Conservation (phyloP, 2,888 invertebrate species). For the Chymomyza caudatula region DNA sequence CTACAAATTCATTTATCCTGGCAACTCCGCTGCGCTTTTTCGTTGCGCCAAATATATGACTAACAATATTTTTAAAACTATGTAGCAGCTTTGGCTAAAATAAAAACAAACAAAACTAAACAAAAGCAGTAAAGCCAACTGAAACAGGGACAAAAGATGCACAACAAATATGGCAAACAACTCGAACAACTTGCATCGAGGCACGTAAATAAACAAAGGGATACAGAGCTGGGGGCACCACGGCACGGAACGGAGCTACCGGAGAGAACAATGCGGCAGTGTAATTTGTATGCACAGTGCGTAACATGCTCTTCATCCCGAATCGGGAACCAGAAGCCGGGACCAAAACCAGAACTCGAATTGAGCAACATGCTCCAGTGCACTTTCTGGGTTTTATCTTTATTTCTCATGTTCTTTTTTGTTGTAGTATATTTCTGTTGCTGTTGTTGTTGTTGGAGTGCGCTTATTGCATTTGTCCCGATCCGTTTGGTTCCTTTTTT, state of each 20-base stretch:
- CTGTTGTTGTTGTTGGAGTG: constrained; percentile 24
- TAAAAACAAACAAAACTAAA: background rate
- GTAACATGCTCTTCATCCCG: background rate
- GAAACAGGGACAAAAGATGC: constrained; percentile 23
- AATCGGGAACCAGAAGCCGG: background rate
- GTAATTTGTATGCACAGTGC: constrained; percentile 70
- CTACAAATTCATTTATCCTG: background rate
- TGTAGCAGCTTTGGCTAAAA: constrained; percentile 14
- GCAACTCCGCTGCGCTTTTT: constrained; percentile 15
- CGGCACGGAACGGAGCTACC: background rate
- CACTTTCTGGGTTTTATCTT: constrained; percentile 53
- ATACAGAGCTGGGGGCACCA: background rate
- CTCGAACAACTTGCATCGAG: constrained; percentile 22
- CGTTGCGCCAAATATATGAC: constrained; percentile 61
- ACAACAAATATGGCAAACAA: constrained; percentile 62
- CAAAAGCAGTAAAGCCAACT: background rate
- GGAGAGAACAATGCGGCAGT: constrained; percentile 46
- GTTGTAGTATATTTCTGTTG: constrained; percentile 3
- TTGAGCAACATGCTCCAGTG: constrained; percentile 49
- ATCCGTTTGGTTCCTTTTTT: constrained; percentile 57
- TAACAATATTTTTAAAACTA: constrained; percentile 60
- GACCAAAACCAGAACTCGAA: constrained; percentile 18
- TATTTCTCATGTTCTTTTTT: constrained; percentile 42
- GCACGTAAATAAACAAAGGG: constrained; percentile 60
- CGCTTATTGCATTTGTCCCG: constrained; percentile 71